Conservation (phyloP, 1,140 invertebrate genomes). For the Leucophenga varia region DNA sequence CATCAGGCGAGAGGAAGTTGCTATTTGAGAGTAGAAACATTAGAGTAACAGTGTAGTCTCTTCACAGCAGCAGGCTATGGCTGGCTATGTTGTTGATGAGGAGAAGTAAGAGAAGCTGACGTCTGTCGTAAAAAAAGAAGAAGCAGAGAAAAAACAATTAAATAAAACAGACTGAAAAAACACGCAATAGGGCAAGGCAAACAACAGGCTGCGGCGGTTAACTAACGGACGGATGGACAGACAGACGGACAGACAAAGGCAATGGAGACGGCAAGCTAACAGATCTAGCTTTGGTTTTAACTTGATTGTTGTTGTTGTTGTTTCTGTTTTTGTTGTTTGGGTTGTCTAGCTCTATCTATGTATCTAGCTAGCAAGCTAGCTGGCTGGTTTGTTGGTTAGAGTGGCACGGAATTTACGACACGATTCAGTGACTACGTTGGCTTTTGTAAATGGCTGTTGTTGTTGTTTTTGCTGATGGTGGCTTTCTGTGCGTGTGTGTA, state of each 20-base stretch:
- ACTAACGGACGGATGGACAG: constrained; percentile 4
- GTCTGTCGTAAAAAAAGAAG: constrained; percentile 30
- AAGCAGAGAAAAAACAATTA: constrained; percentile 45
- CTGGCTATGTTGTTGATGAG: no score
- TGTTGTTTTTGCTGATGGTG: constrained; percentile 28
- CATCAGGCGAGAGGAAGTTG: background rate
- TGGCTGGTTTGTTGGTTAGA: no score
- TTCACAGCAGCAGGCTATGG: no score
- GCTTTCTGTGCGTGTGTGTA: constrained; percentile 18
- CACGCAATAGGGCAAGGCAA: constrained; percentile 55
- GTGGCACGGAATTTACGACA: no score
- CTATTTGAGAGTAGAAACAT: no score
- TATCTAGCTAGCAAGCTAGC: no score
- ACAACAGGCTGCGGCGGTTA: constrained; percentile 33
- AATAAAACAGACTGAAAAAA: constrained; percentile 48
- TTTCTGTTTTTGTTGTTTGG: constrained; percentile 11
- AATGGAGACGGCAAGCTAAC: no score
- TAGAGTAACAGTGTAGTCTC: no score
- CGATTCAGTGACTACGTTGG: background rate
- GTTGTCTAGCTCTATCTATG: no score
- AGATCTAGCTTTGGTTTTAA: constrained; percentile 14
- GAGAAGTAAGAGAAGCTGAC: constrained; percentile 8
- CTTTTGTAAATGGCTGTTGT: constrained; percentile 19
- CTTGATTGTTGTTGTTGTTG: constrained; percentile 37
- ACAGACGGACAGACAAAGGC: no score